Conservation (phyloP, 2,888 invertebrate genomes). For the Glyphotaelius pellucidus region DNA sequence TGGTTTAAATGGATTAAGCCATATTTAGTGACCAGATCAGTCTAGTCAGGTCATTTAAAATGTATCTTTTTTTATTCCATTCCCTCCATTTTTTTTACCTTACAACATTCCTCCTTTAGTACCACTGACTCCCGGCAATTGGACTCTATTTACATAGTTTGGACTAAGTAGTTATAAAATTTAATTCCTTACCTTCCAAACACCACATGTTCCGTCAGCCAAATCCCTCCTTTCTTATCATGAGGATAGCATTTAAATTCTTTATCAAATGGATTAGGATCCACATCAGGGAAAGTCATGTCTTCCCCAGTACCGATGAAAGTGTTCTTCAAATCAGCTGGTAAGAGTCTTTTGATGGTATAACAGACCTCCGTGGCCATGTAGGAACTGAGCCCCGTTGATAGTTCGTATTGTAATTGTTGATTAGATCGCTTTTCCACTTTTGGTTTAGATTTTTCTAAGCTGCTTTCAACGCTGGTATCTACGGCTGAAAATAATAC, state of each 20-base stretch:
- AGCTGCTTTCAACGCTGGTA: slow-evolving; percentile 66
- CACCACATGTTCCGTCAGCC: slow-evolving; percentile 88
- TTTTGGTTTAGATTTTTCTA: slow-evolving; percentile 67
- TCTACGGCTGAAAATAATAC: slow-evolving; percentile 72
- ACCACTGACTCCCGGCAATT: neutral
- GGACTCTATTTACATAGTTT: neutral
- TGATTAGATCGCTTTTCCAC: slow-evolving; percentile 71
- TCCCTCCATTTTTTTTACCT: neutral
- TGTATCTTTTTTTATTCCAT: neutral
- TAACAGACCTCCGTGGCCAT: slow-evolving; percentile 86
- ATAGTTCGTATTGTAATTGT: slow-evolving; percentile 78
- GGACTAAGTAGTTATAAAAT: neutral
- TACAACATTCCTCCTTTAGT: neutral
- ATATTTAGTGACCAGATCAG: neutral
- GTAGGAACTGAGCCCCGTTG: slow-evolving; percentile 84
- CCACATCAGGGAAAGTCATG: slow-evolving; percentile 73
- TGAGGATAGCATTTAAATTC: slow-evolving; percentile 80
- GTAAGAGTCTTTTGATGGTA: slow-evolving; percentile 87
- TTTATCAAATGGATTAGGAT: slow-evolving; percentile 85
- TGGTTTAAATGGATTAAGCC: neutral
- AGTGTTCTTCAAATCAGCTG: slow-evolving; percentile 89
- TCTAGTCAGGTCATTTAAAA: neutral
- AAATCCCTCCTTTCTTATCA: slow-evolving; percentile 87
- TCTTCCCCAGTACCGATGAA: slow-evolving; percentile 77
- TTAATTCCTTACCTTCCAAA: slow-evolving; percentile 80